Conservation (phyloP, 2,888 invertebrate genomes). For the Sphinx pinastri region DNA sequence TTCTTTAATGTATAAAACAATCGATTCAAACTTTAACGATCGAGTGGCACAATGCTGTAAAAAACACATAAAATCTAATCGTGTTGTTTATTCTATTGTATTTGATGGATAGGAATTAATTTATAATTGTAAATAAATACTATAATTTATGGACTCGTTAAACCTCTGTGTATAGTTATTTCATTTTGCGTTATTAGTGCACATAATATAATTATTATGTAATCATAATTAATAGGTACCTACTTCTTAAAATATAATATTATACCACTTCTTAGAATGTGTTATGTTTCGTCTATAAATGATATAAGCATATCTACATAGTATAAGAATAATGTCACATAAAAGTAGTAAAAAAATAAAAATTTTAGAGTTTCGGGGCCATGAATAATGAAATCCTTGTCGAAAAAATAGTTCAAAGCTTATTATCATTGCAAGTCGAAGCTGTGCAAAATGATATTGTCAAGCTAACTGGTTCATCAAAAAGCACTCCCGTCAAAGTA, state of each 20-base stretch:
- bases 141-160: conserved; percentile 28
- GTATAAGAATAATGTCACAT: background rate
- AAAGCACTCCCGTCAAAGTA: conserved; percentile 59
- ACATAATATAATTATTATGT: background rate
- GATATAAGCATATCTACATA: background rate
- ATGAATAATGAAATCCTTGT: conserved; percentile 52
- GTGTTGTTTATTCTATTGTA: conserved; percentile 72
- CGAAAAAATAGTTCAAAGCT: conserved; percentile 55
- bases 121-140: conserved; percentile 28
- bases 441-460: conserved; percentile 53
- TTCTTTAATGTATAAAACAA: conserved; percentile 30
- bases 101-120: conserved; percentile 56
- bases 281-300: background rate
- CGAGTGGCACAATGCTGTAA: conserved; percentile 30
- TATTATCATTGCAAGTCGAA: conserved; percentile 64
- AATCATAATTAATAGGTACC: background rate
- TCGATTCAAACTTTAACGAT: conserved; percentile 31
- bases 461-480: conserved; percentile 40
- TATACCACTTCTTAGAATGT: too few species aligned
- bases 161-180: background rate
- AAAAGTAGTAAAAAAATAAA: conserved; percentile 15
- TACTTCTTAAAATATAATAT: too few species aligned
- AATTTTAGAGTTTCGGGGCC: conserved; percentile 37
- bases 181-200: background rate
- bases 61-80: conserved; percentile 57